A percentile compares a stretch with the other conserved stretches of the same genome.
These are phyloP conservation scores for Orchesella flavescens DNA, from an alignment of 2,888 invertebrate genomes.

Conservation along the genomic window DNA sequence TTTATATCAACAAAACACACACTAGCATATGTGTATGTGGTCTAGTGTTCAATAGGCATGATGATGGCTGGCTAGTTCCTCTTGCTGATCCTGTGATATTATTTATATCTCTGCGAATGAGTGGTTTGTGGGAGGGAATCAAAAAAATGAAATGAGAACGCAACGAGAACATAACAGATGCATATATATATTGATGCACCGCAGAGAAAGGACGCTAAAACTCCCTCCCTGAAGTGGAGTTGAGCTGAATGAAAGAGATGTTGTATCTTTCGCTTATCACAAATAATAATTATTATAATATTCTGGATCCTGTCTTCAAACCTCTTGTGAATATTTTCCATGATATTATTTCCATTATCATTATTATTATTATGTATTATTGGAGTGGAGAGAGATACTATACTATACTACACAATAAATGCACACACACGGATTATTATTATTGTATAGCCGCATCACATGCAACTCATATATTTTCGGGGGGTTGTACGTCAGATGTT, in stretches of 20 bases:
- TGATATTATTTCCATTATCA: constrained; percentile 49
- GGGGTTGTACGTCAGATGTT: constrained; percentile 55
- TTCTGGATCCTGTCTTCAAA: constrained; percentile 57
- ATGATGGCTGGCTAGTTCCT: too few relatives aligned
- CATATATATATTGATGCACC: constrained; percentile 1
- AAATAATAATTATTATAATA: constrained; percentile 62
- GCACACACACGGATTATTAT: background rate
- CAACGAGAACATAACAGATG: too few relatives aligned
- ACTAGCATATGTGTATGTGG: too few relatives aligned
- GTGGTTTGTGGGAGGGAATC: constrained; percentile 30
- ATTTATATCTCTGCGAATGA: background rate
- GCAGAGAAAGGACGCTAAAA: background rate
- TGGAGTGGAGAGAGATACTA: constrained; percentile 5
- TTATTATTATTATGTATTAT: constrained; percentile 42
- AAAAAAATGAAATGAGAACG: background rate
- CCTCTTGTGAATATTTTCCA: constrained; percentile 59
- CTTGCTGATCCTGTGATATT: too few relatives aligned
- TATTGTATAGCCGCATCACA: constrained; percentile 21
- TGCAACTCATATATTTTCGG: constrained; percentile 50
- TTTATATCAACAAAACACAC: background rate
- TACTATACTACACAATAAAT: constrained; percentile 8
- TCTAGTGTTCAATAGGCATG: too few relatives aligned
- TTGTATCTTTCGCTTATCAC: constrained; percentile 50
- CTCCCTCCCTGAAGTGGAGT: constrained; percentile 11
- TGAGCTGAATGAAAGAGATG: constrained; percentile 49